These are phyloP conservation scores for Gambusia yucatana DNA, from an alignment of 2,797 vertebrate genomes.

Conservation along the genomic window DNA sequence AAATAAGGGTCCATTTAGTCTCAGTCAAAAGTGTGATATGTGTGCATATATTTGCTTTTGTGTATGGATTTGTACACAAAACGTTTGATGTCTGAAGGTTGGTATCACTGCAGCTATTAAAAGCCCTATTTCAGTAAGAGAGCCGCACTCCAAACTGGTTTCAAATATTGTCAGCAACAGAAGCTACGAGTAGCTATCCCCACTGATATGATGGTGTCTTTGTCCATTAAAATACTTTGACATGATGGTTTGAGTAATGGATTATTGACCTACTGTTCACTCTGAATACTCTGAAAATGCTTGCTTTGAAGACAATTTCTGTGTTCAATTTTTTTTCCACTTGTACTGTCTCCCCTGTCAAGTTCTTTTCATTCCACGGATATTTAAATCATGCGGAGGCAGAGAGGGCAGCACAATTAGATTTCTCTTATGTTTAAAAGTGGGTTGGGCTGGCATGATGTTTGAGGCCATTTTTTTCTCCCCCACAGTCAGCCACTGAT, in stretches of 20 bases:
- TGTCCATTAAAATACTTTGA: slow-evolving; percentile 61
- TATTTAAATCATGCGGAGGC: slow-evolving; percentile 52
- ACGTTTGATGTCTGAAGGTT: background rate
- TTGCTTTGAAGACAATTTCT: slow-evolving; percentile 45
- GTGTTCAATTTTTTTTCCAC: slow-evolving; percentile 34
- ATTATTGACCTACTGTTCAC: slow-evolving; percentile 63
- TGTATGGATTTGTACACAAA: background rate
- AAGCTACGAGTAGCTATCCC: slow-evolving; percentile 34
- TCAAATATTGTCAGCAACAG: slow-evolving; percentile 52
- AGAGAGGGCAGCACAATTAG: slow-evolving; percentile 47
- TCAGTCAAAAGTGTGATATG: background rate
- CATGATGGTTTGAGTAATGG: slow-evolving; percentile 54
- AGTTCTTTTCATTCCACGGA: slow-evolving; percentile 25
- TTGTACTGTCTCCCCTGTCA: slow-evolving; percentile 18
- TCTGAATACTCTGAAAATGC: slow-evolving; percentile 48
- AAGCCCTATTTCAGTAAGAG: slow-evolving; percentile 48
- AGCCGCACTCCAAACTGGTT: slow-evolving; percentile 52
- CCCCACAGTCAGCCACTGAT: slow-evolving; percentile 36
- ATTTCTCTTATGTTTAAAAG: slow-evolving; percentile 57
- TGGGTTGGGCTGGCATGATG: slow-evolving; percentile 36
- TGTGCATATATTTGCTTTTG: background rate
- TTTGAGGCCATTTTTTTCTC: slow-evolving; percentile 29
- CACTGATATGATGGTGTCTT: slow-evolving; percentile 44
- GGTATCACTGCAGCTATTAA: slow-evolving; percentile 5
- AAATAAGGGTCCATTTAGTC: background rate